Base-by-base conservation (phyloP, 2,797 vertebrate genomes). In the Sebastes taczanowskii region DNA sequence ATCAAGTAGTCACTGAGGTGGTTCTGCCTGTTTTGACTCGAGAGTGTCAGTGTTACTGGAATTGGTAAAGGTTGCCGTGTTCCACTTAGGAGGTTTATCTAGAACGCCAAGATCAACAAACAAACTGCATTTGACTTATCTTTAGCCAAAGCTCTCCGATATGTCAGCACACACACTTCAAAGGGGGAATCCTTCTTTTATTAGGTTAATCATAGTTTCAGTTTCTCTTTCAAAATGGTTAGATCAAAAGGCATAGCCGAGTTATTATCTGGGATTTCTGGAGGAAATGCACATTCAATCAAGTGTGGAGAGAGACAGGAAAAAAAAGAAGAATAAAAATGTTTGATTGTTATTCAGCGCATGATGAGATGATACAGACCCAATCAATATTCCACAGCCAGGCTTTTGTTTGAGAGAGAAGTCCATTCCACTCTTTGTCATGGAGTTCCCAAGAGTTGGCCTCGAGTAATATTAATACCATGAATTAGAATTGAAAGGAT, bases 401-500 rank as follows among this genome's bases (percentile, higher is more conserved):
- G 69, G 35, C 72, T 85, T 88, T 78, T 74, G 80, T 80, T 79
- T 87, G 82, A 86, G 78, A 81, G 80, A 84, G 76, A 89, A 89
- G 85, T 93, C 90, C 85, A 93, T 91, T 90, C 90, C 59, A 71
- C 70, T 83, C 65, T 82, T 87, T 89, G 77, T 92, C 92, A 86
- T 77, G 77, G 88, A 69, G 71, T 85, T 91, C 88, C 90, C 88
- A 46, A 73, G 90, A 92, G 92, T 81, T 88, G 34, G 84, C 90
- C 86, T 71, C 11, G 4, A 81, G 92, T 87, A 88, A 91, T 91
- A 92, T 91, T 88, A 91, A 88, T 88, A 84, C 73, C 77, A 78
- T 85, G 78, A 92, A 91, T 92, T 89, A 88, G 78, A 89, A 90
- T 91, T 88, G 77, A 93, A 92, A 92, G 84, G 78, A 84, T 82